These are phyloP conservation scores for Anabas testudineus DNA, from an alignment of 2,797 vertebrate genomes.

Conservation along the genomic window DNA sequence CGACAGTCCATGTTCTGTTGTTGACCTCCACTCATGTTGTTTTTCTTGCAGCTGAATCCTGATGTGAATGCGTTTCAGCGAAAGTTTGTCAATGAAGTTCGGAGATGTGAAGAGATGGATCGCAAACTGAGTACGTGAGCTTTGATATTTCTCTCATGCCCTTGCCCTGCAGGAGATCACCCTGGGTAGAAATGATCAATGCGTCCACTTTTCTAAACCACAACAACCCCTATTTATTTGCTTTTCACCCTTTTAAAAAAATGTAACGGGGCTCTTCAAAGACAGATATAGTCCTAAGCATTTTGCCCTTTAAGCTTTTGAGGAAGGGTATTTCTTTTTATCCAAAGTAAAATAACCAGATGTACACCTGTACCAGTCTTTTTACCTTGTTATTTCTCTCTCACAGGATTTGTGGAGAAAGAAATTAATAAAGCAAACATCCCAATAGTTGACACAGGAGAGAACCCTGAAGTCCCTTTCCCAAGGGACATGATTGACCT, in stretches of 20 bases:
- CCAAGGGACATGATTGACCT: slow-evolving; percentile 98
- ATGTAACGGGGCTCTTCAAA: not conserved
- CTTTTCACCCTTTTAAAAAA: not conserved
- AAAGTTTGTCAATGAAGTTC: slow-evolving; percentile 98
- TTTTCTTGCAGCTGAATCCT: slow-evolving; percentile 89
- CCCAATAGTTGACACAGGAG: slow-evolving; percentile 92
- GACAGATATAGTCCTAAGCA: not conserved
- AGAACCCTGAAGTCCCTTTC: slow-evolving; percentile 98
- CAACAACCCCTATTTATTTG: not conserved
- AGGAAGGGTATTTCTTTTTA: not conserved
- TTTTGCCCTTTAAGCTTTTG: not conserved
- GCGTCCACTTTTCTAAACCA: not conserved
- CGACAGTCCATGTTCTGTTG: not conserved
- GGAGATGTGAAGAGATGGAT: slow-evolving; percentile 98
- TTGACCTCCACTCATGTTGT: not conserved
- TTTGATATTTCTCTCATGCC: not conserved
- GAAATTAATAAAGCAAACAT: slow-evolving; percentile 97
- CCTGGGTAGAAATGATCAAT: not conserved
- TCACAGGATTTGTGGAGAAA: slow-evolving; percentile 97
- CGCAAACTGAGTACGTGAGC: slow-evolving; percentile 91
- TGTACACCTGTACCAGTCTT: not conserved
- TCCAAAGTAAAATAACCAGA: too few species aligned
- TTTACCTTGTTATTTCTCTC: slow-evolving; percentile 1
- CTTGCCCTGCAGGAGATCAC: not conserved
- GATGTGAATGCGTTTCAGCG: slow-evolving; percentile 98